phyloP scores from a whole-genome alignment of 1,140 invertebrate genomes.

The Adelges cooleyi region DNA sequence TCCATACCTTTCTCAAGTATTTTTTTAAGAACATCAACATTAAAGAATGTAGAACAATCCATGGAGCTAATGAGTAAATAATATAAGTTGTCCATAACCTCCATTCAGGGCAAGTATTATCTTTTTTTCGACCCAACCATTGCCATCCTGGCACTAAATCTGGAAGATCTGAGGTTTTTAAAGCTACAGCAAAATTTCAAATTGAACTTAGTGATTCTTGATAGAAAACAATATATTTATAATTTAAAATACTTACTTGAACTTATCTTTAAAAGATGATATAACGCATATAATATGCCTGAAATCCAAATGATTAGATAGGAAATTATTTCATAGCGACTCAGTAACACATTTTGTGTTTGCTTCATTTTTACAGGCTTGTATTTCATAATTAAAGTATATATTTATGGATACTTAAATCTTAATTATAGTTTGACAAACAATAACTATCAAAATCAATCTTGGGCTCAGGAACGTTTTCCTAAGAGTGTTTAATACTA shows the following conservation, averaged over 20 bases:
- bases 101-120: constrained; percentile 34
- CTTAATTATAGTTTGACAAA: too few relatives aligned
- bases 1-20: constrained; percentile 12
- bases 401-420: too few relatives aligned
- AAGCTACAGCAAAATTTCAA: constrained; percentile 15
- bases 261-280: constrained; percentile 27
- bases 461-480: too few relatives aligned
- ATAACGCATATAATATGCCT: constrained; percentile 28
- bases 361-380: not conserved
- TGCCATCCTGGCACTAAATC: constrained; percentile 31
- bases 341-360: not conserved
- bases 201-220: not conserved
- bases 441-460: too few relatives aligned
- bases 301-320: constrained; percentile 27
- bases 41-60: constrained; percentile 32
- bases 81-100: constrained; percentile 31
- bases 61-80: constrained; percentile 29
- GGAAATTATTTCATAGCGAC: constrained; percentile 8
- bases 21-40: not conserved
- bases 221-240: too few relatives aligned
- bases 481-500: too few relatives aligned
- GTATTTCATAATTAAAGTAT: too few relatives aligned
- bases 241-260: constrained; percentile 30
- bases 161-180: constrained; percentile 23
- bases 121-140: constrained; percentile 30